phyloP scores from a whole-genome alignment of 2,797 vertebrate species.

The Sebastes iracundus region DNA sequence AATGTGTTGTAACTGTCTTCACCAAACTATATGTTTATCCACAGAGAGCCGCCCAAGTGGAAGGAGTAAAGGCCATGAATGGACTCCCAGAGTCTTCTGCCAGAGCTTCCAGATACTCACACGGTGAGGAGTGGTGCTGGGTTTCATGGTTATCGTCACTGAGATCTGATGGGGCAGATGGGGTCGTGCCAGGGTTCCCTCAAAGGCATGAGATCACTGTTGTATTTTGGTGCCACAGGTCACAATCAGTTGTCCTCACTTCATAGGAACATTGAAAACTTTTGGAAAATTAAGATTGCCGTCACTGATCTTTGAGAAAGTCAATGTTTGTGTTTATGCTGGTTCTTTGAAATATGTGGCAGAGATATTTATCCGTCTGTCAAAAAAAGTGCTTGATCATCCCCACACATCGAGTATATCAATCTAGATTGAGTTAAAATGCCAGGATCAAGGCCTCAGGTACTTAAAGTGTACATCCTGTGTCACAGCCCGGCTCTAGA shows the following conservation, averaged over 20 bases:
- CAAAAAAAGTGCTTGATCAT: not conserved
- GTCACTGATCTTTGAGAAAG: not conserved
- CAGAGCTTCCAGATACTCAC: conserved; percentile 41
- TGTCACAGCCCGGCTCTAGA: too few relatives aligned
- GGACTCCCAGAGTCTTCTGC: conserved; percentile 37
- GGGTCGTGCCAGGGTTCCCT: conserved; percentile 3
- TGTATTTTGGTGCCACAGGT: conserved; percentile 21
- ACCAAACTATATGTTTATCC: not conserved
- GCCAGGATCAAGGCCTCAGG: conserved; percentile 15
- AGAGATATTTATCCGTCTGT: not conserved
- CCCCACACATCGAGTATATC: not conserved
- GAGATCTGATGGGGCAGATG: conserved; percentile 18
- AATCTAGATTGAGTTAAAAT: conserved; percentile 33
- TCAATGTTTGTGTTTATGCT: not conserved
- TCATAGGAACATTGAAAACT: not conserved
- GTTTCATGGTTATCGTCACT: conserved; percentile 29
- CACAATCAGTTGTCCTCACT: conserved; percentile 17
- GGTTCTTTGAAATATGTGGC: not conserved
- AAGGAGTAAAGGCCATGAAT: conserved; percentile 48
- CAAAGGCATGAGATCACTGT: conserved; percentile 26
- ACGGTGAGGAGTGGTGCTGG: conserved; percentile 68
- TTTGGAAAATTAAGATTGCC: not conserved
- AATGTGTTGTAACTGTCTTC: not conserved
- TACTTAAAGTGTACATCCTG: conserved; percentile 42
- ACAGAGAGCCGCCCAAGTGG: conserved; percentile 45